phyloP scores from a whole-genome alignment of 2,797 vertebrate species.

The Rhynchotus rufescens region DNA sequence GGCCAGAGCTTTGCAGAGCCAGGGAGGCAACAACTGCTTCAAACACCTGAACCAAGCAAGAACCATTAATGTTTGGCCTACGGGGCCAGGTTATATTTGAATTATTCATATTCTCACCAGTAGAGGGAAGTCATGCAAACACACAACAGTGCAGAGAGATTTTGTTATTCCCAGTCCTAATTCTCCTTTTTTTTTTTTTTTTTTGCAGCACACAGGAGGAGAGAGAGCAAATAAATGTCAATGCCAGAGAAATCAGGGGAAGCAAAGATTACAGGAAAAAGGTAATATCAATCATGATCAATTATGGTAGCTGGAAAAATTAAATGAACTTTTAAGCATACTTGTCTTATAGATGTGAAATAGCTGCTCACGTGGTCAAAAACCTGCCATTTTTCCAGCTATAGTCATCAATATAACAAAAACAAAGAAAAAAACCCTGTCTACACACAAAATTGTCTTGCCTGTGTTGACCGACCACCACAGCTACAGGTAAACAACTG shows the following conservation, averaged over 20 bases:
- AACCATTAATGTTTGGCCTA: neutral
- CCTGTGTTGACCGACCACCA: neutral
- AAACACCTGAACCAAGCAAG: neutral
- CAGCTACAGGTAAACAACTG: neutral
- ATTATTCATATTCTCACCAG: slow-evolving; percentile 34
- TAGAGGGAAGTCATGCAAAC: slow-evolving; percentile 54
- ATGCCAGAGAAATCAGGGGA: slow-evolving; percentile 14
- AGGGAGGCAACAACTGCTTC: neutral
- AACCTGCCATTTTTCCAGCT: slow-evolving; percentile 10
- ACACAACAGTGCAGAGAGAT: neutral
- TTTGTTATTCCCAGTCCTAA: neutral
- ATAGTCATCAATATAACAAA: slow-evolving; percentile 22
- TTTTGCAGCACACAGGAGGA: neutral
- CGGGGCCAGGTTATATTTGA: neutral
- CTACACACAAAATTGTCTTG: neutral
- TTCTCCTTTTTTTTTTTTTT: neutral
- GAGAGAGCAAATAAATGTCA: neutral
- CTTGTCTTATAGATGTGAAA: slow-evolving; percentile 19
- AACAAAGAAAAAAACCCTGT: neutral
- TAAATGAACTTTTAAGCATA: slow-evolving; percentile 1
- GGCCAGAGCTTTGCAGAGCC: neutral
- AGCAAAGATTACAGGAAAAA: slow-evolving; percentile 27
- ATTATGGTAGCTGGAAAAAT: slow-evolving; percentile 16
- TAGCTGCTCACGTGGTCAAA: neutral
- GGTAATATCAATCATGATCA: neutral